phyloP scores from a whole-genome alignment of 2,113 vertebrate genomes.

The Nymphicus hollandicus region DNA sequence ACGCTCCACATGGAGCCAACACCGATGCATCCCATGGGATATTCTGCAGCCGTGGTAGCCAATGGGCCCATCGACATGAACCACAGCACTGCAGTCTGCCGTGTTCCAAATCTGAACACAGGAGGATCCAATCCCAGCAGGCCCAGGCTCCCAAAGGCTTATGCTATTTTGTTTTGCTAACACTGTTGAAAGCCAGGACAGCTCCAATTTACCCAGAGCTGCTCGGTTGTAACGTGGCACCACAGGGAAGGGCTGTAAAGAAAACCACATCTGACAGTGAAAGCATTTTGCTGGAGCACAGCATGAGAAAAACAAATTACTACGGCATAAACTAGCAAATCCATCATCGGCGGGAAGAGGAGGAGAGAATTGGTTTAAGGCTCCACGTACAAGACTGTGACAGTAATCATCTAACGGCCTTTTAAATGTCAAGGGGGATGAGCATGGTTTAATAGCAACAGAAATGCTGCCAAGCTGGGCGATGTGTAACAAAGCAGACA shows the following conservation, averaged over 20 bases:
- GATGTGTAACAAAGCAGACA: background rate
- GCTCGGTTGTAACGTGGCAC: background rate
- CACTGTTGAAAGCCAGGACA: background rate
- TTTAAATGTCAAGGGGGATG: conserved; percentile 56
- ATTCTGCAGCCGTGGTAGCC: background rate
- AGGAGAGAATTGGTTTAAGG: conserved; percentile 26
- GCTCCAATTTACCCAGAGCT: background rate
- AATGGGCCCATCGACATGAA: background rate
- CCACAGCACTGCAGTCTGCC: background rate
- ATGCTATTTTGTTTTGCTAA: background rate
- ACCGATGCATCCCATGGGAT: accelerated
- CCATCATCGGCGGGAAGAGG: background rate
- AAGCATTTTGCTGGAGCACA: background rate
- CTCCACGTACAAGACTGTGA: background rate
- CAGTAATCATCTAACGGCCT: conserved; percentile 23
- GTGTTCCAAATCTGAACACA: accelerated
- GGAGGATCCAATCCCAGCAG: accelerated
- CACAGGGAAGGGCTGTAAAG: background rate
- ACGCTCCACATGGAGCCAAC: accelerated
- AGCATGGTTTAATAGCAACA: conserved; percentile 21
- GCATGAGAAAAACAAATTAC: conserved; percentile 27
- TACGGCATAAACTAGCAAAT: background rate
- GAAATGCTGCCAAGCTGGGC: background rate
- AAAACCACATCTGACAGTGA: background rate
- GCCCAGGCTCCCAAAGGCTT: accelerated